These are phyloP conservation scores for Pyrgus malvae DNA, from an alignment of 2,888 invertebrate genomes.

Conservation along the genomic window DNA sequence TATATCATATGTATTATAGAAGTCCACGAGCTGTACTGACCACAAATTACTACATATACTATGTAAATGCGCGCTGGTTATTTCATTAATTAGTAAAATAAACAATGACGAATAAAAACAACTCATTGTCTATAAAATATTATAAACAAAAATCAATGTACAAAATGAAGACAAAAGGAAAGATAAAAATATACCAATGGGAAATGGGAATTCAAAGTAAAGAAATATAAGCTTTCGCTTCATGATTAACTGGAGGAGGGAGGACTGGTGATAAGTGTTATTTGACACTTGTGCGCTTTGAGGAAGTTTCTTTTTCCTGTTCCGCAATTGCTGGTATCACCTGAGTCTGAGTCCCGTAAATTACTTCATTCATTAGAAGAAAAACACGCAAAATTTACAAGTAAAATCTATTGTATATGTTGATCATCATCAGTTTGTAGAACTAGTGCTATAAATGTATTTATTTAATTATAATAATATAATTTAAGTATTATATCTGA, in stretches of 20 bases:
- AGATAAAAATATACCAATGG: background rate
- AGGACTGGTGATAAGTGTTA: slow-evolving; percentile 11
- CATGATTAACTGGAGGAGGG: background rate
- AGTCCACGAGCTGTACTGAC: too few relatives aligned
- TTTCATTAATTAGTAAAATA: too few relatives aligned
- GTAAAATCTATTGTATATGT: background rate
- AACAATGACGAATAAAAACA: too few relatives aligned
- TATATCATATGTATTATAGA: too few relatives aligned
- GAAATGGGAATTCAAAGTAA: slow-evolving; percentile 2
- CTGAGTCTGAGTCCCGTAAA: slow-evolving; percentile 7
- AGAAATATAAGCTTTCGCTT: slow-evolving; percentile 2
- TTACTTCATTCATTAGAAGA: background rate
- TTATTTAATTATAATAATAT: too few relatives aligned
- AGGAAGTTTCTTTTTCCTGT: background rate
- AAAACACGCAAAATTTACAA: background rate
- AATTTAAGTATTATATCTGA: too few relatives aligned
- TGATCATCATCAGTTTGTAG: too few relatives aligned
- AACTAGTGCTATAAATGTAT: background rate
- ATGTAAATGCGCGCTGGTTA: too few relatives aligned
- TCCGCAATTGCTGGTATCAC: background rate
- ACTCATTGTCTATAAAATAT: too few relatives aligned
- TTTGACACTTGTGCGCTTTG: slow-evolving; percentile 12
- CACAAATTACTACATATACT: too few relatives aligned
- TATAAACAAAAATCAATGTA: too few relatives aligned
- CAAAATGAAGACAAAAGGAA: background rate